phyloP scores from a whole-genome alignment of 2,797 vertebrate genomes.

The Erethizon dorsatum region DNA sequence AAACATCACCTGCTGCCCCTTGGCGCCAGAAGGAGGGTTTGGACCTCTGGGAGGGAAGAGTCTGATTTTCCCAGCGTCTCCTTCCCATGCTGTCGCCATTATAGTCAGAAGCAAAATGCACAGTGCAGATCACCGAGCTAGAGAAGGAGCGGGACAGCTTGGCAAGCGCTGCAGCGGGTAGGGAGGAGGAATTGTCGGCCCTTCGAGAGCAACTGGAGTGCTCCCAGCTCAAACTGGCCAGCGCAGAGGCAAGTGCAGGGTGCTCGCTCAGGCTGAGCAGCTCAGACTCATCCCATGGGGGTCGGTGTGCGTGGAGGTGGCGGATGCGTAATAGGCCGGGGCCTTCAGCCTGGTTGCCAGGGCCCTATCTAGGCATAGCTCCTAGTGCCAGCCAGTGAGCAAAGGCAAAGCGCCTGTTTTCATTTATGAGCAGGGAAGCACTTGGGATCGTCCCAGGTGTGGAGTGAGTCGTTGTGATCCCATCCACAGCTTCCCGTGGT shows the following conservation, averaged over 20 bases:
- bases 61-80: background rate
- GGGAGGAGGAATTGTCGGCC: conserved; percentile 87
- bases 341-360: background rate
- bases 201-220: conserved; percentile 90
- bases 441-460: too few relatives aligned
- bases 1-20: background rate
- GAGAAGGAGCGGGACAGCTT: conserved; percentile 92
- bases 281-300: conserved; percentile 87
- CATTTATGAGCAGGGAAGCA: background rate
- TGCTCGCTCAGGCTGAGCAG: conserved; percentile 88
- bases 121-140: conserved; percentile 87
- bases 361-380: background rate
- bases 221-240: conserved; percentile 88
- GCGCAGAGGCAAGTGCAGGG: conserved; percentile 89
- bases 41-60: background rate
- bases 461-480: background rate
- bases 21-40: background rate
- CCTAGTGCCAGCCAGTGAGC: background rate
- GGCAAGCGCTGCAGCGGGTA: conserved; percentile 85
- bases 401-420: background rate
- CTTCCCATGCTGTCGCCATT: background rate
- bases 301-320: background rate
- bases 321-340: background rate
- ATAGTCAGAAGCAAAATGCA: conserved; percentile 90
- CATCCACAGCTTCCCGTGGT: background rate